Percentiles rank a stretch among this genome's conserved stretches.
Evolutionary conservation across 1,140 invertebrate genomes (phyloP).

Genomic region (Schlechtendalia chinensis): DNA sequence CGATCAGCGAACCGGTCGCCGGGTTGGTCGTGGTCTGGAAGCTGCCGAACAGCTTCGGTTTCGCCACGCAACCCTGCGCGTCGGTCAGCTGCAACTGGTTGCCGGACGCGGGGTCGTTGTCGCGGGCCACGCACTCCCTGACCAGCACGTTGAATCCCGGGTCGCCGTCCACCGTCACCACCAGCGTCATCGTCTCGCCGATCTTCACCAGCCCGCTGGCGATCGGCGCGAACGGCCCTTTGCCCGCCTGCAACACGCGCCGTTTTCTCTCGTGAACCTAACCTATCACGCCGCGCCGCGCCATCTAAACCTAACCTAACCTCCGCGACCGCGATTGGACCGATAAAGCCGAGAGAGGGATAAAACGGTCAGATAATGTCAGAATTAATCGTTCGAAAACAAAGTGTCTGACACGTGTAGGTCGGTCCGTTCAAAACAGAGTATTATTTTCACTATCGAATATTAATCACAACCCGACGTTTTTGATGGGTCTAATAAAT

Average conservation of each 20-base stretch:
- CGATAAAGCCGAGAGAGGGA: no score
- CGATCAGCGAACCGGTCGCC: slow-evolving; percentile 70
- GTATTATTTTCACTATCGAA: background rate
- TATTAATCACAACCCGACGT: background rate
- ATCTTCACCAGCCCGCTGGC: slow-evolving; percentile 79
- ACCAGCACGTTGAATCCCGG: slow-evolving; percentile 76
- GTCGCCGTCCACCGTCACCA: slow-evolving; percentile 77
- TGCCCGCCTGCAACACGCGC: slow-evolving; percentile 62
- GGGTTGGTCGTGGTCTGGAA: slow-evolving; percentile 78
- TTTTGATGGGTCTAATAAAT: no score
- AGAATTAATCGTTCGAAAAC: background rate
- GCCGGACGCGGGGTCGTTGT: slow-evolving; percentile 59
- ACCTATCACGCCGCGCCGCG: no score
- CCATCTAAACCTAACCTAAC: no score
- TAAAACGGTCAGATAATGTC: background rate
- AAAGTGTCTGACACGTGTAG: background rate
- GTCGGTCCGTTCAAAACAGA: background rate
- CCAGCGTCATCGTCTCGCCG: slow-evolving; percentile 78
- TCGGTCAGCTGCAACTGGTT: slow-evolving; percentile 73
- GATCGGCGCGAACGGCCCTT: slow-evolving; percentile 72
- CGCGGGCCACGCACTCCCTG: slow-evolving; percentile 73
- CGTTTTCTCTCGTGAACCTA: no score
- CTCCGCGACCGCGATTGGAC: no score
- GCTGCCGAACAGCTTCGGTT: slow-evolving; percentile 77
- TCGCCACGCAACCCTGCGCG: slow-evolving; percentile 73